Base-by-base conservation (phyloP, 2,113 vertebrate species). In the Taurulus bubalis region DNA sequence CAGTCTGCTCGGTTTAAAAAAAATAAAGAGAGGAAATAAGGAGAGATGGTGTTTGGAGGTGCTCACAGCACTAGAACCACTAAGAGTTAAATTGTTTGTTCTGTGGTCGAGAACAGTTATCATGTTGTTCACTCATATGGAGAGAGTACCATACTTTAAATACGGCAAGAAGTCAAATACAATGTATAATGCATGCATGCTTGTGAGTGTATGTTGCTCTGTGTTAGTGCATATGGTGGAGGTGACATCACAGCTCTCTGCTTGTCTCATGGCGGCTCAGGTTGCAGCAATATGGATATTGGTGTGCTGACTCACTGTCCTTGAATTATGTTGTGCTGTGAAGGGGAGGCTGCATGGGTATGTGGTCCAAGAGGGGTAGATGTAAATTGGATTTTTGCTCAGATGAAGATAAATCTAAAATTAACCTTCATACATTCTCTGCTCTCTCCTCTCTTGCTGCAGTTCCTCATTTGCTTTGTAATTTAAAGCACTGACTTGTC, bases 331-430 rank as follows among this genome's bases (percentile, higher is more conserved):
- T 78, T 86, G 74, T 42, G 26, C 47, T 62, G 47, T 63, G 56
- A 75, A 77, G 64, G 36, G 70, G 82, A 84, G 51, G 28, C 66
- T 32, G 64, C 65, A 81, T 66, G 67, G 71, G 24, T 71, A 55
- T 87, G 71, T 79, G 84, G 87, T 84, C 85, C 81, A 76, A 80
- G 63, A 76, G 64, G 59, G 77, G 36, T 85, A 53, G 75, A 72
- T 71, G 77, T 80, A 85, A 89, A 91, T 88, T 91, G 71, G 84
- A 88, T 89, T 86, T 88, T 90, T 73, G 42, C 47, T 86, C 80
- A 82, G 71, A 79, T 81, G 65, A 67, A 89, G 70, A 88, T 79
- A 73, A 84, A 89, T 86, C 65, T 78, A 36, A 82, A 87, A 80
- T 80, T 22, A 86, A 85, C 60, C 56, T 16, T 18, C 22, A 24